Evolutionary conservation across 2,113 vertebrate genomes (phyloP), one percentile per base, ranked within the genome.

Genomic region (Oryzias javanicus): DNA sequence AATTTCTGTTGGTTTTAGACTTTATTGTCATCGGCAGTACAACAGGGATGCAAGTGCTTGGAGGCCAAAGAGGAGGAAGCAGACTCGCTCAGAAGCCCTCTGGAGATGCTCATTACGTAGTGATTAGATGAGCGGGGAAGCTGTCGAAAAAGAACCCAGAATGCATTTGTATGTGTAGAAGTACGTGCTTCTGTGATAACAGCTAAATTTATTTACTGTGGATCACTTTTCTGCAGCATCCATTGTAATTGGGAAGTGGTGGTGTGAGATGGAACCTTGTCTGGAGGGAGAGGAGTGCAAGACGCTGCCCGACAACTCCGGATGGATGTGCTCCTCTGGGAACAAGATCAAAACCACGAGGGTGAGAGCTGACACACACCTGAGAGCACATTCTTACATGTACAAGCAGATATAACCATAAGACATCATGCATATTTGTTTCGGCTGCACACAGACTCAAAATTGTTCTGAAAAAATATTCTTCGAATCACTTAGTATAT

Each of bases 311-410:
- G 96, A 98, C 80, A 98, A 98, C 84, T 98, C 96, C 41, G 96
- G 96, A 83, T 98, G 96, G 96, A 98, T 98, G 95, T 98, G 96
- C 72, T 94, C 95, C 0, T 96, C 96, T 63, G 96, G 95, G 88
- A 98, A 98, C 91, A 98, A 98, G 90, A 95, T 98, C 90, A 98
- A 98, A 92, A 98, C 96, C 83, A 98, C 96, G 83, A 93, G 94
- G 92, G 96, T 98, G 94, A 96, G 96, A 91, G 3, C 0, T 19
- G 45, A 7, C 44, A 52, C 72, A 64, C 42, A 17, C 65, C 27
- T 20, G 18, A 17, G 12, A 52, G 60, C 55, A 54, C 41, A 24
- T 41, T 18, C 55, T 19, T 55, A 17, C 6, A 46, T 15, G n/a
- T 40, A 40, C 60, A 40, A n/a, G 35, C 17, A 55, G 45, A 62